Percentiles rank a stretch among this genome's conserved stretches.
phyloP scores from a whole-genome alignment of 1,140 invertebrate species.

The Bombus affinis region DNA sequence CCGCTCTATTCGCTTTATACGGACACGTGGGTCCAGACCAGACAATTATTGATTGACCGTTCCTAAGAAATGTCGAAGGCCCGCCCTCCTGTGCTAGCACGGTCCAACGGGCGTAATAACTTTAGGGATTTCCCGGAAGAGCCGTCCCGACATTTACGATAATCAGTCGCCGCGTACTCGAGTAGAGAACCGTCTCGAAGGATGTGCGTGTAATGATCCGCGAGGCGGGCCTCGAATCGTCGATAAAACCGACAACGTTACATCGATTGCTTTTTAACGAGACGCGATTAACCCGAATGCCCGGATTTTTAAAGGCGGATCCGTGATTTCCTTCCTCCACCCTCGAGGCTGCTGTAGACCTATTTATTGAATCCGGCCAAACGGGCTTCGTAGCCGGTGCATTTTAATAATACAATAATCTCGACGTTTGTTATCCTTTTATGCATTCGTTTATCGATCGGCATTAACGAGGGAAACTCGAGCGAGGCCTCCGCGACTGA shows the following conservation, averaged over 20 bases:
- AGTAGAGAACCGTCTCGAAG: neutral
- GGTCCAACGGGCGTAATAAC: conserved; percentile 55
- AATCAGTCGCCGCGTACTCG: conserved; percentile 48
- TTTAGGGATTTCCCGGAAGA: conserved; percentile 60
- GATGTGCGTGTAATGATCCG: conserved; percentile 8
- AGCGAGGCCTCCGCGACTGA: neutral
- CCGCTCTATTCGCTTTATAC: conserved; percentile 34
- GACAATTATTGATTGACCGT: conserved; percentile 60
- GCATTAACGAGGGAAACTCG: conserved; percentile 60
- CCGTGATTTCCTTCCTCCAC: neutral
- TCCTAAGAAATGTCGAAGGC: conserved; percentile 49
- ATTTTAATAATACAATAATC: neutral
- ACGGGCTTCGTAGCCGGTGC: neutral
- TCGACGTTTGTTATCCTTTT: conserved; percentile 52
- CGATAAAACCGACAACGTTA: conserved; percentile 14
- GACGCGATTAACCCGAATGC: conserved; percentile 9
- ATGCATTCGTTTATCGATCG: conserved; percentile 46
- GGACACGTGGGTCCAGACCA: conserved; percentile 42
- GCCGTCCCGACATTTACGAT: conserved; percentile 59
- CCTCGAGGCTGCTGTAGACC: neutral
- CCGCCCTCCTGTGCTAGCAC: neutral
- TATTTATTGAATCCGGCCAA: neutral
- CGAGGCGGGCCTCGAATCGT: neutral
- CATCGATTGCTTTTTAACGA: conserved; percentile 30
- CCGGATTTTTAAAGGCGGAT: neutral